Evolutionary conservation across 2,888 invertebrate genomes (phyloP), one percentile per base, ranked within the genome.

Genomic region (Drosophila suboccidentalis): DNA sequence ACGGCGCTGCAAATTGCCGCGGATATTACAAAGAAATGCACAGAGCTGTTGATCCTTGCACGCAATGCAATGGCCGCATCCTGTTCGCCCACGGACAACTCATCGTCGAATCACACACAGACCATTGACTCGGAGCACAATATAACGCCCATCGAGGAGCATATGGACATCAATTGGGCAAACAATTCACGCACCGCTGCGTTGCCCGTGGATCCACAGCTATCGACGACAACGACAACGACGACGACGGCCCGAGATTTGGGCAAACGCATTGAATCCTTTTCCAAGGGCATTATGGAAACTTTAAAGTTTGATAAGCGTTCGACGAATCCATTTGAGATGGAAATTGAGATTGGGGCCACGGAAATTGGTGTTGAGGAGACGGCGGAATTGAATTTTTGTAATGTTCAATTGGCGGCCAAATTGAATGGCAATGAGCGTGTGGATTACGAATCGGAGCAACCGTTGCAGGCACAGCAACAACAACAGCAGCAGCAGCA

Each of bases 11-110:
- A 97, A 96, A 96, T 98, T 87, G 96, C 96, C 0, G 94, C 96
- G 1, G 95, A 96, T 13, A 96, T 98, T 34, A 94, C 97, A 55
- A 96, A 96, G 82, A 95, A 96, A 54, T 95, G 96, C 49, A 95
- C 96, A 0, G 96, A 96, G 82, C 93, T 98, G 60, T 94, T 98
- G 84, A 95, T 95, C n/a, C 92, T 96, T 57, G 95, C 97, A 0
- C 94, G 97, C 46, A 96, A 96, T 91, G 95, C 95, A 67, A 91
- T 94, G 34, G 93, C 94, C 0, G 93, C 94, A 1, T 94, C 93
- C 0, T 76, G 92, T 3, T 92, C 93, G 0, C 94, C 94, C 0
- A 95, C 95, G 44, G 95, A 95, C 74, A 93, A 93, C 64, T 93
- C 93, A 0, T 93, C 93, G 0, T 93, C 93, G 2, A 93, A 93